Evolutionary conservation across 2,797 vertebrate species (phyloP).

Genomic region (Pseudochirops cupreus): DNA sequence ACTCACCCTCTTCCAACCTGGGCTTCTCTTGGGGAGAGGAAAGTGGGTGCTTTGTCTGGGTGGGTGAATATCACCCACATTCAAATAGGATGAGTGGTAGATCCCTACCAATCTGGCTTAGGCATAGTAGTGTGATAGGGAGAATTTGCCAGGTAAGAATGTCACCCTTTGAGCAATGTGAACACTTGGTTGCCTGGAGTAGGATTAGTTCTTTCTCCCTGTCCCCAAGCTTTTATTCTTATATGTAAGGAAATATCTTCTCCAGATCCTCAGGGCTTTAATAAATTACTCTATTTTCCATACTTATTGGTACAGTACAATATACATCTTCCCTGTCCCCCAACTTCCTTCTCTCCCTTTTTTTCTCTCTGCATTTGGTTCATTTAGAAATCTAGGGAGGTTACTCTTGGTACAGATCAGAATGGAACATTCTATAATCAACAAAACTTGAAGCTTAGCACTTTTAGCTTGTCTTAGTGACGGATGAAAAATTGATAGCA

Average conservation of each 20-base stretch:
- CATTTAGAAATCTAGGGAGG: slow-evolving; percentile 40
- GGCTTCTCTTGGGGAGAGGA: not conserved
- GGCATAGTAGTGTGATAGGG: not conserved
- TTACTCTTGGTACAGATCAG: slow-evolving; percentile 19
- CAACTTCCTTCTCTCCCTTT: not conserved
- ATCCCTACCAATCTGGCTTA: slow-evolving; percentile 32
- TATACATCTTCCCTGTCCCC: not conserved
- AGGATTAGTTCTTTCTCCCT: not conserved
- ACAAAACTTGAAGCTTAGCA: slow-evolving; percentile 34
- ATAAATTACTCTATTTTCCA: not conserved
- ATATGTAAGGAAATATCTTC: slow-evolving; percentile 13
- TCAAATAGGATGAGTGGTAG: not conserved
- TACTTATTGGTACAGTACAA: not conserved
- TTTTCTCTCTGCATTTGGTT: slow-evolving; percentile 11
- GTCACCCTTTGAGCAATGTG: not conserved
- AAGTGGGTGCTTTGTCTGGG: slow-evolving; percentile 21
- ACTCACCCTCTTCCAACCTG: not conserved
- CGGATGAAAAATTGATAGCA: slow-evolving; percentile 20
- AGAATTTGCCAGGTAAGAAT: not conserved
- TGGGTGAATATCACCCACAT: not conserved
- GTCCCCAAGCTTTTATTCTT: not conserved
- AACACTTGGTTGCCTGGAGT: not conserved
- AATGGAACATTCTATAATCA: slow-evolving; percentile 53
- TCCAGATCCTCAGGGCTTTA: not conserved
- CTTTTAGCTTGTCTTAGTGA: slow-evolving; percentile 64